Conservation (phyloP, 2,113 vertebrate genomes). For the Mustelus asterias region DNA sequence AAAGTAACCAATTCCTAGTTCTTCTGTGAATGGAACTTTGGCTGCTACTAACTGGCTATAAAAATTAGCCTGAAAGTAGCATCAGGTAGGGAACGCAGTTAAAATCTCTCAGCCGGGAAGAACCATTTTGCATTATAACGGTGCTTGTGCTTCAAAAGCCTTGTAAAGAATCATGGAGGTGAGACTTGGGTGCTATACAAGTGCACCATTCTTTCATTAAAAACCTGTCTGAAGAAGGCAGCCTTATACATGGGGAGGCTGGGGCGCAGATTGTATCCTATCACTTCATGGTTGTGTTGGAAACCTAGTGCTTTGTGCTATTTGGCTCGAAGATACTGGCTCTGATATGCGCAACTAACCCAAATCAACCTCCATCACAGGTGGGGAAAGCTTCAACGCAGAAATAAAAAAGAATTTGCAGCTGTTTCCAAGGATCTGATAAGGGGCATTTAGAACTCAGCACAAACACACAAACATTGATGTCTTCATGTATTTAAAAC, state of each 20-base stretch:
- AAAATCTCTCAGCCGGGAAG: background rate
- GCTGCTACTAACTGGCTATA: background rate
- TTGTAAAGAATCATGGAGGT: background rate
- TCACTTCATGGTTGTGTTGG: background rate
- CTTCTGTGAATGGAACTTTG: background rate
- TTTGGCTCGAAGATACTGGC: background rate
- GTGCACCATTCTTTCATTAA: background rate
- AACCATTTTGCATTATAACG: background rate
- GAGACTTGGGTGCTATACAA: background rate
- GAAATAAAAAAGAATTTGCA: background rate
- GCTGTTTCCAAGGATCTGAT: background rate
- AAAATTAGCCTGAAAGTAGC: background rate
- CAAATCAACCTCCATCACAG: conserved; percentile 1
- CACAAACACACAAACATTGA: background rate
- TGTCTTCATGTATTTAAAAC: background rate
- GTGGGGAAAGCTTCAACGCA: background rate
- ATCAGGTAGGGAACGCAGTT: background rate
- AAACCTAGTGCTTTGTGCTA: background rate
- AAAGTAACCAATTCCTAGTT: background rate
- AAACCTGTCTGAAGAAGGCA: background rate
- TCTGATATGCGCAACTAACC: background rate
- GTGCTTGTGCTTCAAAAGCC: background rate
- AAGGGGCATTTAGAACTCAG: background rate
- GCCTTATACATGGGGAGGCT: background rate
- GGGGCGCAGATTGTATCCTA: background rate